phyloP scores from a whole-genome alignment of 2,797 vertebrate species.

The Pachyuromys duprasi region DNA sequence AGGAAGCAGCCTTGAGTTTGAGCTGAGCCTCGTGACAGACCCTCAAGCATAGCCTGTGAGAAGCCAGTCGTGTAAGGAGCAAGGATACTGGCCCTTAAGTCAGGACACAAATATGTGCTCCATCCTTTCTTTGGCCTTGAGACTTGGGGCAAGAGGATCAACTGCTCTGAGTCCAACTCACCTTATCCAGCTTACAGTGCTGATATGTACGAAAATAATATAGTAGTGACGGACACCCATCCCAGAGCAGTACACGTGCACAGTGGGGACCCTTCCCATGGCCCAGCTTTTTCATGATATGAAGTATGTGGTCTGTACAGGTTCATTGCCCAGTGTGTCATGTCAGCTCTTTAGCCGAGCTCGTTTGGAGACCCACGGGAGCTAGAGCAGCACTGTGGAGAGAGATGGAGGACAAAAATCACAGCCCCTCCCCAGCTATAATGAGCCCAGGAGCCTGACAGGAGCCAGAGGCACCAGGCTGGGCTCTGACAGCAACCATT shows the following conservation, averaged over 20 bases:
- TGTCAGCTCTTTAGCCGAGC: neutral
- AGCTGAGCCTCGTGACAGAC: neutral
- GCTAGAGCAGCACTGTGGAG: accelerated
- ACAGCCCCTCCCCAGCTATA: neutral
- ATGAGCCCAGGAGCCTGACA: constrained; percentile 48
- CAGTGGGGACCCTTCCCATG: accelerated
- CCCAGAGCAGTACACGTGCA: neutral
- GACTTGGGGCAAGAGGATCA: neutral
- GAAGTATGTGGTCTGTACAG: neutral
- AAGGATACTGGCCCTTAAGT: neutral
- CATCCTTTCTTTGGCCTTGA: neutral
- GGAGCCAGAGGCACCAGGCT: neutral
- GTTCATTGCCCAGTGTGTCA: neutral
- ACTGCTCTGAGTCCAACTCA: neutral
- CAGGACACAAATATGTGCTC: neutral
- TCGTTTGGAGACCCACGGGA: neutral
- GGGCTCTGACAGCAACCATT: constrained; percentile 7
- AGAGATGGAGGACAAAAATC: neutral
- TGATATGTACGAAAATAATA: neutral
- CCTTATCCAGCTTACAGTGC: neutral
- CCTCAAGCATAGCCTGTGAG: neutral
- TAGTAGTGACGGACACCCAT: no score
- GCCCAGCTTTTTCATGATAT: neutral
- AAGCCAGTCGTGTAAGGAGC: neutral
- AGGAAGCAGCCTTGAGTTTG: neutral